Evolutionary conservation across 2,888 invertebrate species (phyloP), one percentile per base, ranked within the genome.

Genomic region (Papilio elwesi): DNA sequence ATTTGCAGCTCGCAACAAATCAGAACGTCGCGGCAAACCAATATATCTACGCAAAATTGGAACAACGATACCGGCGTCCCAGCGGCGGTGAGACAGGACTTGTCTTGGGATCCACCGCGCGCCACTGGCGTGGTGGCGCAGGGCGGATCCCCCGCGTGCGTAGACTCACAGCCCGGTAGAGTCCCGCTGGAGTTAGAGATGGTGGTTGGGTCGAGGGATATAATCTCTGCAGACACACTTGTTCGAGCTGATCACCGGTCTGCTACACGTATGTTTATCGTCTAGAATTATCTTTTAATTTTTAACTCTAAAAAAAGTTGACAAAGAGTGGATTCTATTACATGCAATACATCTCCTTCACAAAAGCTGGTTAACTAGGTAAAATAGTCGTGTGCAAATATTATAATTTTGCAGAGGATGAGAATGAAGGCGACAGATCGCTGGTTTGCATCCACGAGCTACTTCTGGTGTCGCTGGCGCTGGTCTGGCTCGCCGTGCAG

Each of bases 391-490:
- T 26, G 26, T 26, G 26, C 26, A 26, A 26, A 26, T 26, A 26
- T 26, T 68, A 15, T 57, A 57, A 36, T 38, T 70, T 57, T 76
- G 0, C 76, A 90, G 91, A 85, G 43, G 90, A 89, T 38, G 85
- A 83, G 4, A 74, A 59, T 6, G 11, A 62, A 10, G 52, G 43
- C 2, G 84, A 81, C 9, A 80, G 79, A 13, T 77, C 89, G 0
- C 79, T 94, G 80, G 94, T 95, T 74, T 96, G 96, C 85, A 90
- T 96, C 38, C 95, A 96, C 80, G 95, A 95, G 80, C 90, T 95
- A 57, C 86, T 97, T 67, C 90, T 96, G 47, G 94, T 97, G 74
- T 95, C 96, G 36, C 85, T 96, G 6, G 90, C 95, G 55, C 93
- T 96, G 68, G 94, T 95, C 70, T 95, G 96, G 95, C 90, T 95